These are phyloP conservation scores for Brachypteracias leptosomus DNA, from an alignment of 2,113 vertebrate genomes.

Conservation along the genomic window DNA sequence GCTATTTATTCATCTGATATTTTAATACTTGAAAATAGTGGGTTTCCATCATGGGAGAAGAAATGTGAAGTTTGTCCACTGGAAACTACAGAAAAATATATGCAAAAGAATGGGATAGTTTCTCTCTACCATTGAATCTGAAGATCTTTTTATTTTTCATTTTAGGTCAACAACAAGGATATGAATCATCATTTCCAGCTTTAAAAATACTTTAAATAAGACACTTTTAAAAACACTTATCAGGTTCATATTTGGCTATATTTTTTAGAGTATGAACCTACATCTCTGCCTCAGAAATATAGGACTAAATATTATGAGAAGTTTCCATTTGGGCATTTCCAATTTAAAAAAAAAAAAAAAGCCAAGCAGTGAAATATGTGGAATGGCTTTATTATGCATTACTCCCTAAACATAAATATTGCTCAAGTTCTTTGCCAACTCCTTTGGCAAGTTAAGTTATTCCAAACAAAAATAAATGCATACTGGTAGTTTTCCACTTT, in stretches of 20 bases:
- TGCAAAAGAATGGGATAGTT: rapidly evolving
- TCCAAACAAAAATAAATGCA: conserved; percentile 14
- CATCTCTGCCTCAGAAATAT: not conserved
- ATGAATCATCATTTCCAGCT: not conserved
- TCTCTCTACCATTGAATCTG: not conserved
- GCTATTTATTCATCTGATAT: not conserved
- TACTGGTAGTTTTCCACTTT: not conserved
- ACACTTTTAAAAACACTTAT: not conserved
- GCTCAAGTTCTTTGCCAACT: not conserved
- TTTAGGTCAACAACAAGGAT: not conserved
- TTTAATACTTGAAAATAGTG: not conserved
- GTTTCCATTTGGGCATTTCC: not conserved
- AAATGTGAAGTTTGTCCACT: not conserved
- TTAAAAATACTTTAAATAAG: not conserved
- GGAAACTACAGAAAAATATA: not conserved
- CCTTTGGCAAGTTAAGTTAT: conserved; percentile 9
- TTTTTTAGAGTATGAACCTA: not conserved
- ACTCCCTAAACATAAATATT: conserved; percentile 39
- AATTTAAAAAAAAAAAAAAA: not conserved
- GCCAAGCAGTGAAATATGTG: not conserved
- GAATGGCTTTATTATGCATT: not conserved
- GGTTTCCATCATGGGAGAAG: not conserved
- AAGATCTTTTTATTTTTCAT: not conserved
- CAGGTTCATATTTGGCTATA: not conserved
- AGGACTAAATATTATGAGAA: not conserved